phyloP scores from a whole-genome alignment of 2,888 invertebrate genomes.

The Drosophila lacicola region DNA sequence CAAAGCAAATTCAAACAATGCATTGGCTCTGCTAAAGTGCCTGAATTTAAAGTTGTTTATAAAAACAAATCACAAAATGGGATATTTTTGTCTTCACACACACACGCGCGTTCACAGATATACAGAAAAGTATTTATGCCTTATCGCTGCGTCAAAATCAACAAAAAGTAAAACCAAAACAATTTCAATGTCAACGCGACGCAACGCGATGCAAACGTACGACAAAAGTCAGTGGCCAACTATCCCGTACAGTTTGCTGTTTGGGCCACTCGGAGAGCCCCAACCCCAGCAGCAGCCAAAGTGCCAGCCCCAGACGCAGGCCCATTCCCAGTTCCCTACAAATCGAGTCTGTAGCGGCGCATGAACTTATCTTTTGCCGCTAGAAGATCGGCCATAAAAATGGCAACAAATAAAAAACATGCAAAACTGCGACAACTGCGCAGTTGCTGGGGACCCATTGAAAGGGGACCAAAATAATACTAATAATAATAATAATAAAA shows the following conservation, averaged over 20 bases:
- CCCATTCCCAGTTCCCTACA: conserved; percentile 36
- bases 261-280: neutral
- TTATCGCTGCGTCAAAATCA: conserved; percentile 78
- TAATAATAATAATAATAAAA: conserved; percentile 19
- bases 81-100: conserved; percentile 53
- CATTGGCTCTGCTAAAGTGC: conserved; percentile 51
- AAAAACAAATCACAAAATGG: conserved; percentile 71
- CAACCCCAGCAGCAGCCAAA: neutral
- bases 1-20: conserved; percentile 35
- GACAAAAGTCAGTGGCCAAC: conserved; percentile 73
- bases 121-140: conserved; percentile 61
- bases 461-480: conserved; percentile 56
- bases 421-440: conserved; percentile 77
- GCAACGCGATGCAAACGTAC: conserved; percentile 59
- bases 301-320: conserved; percentile 10
- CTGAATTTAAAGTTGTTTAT: conserved; percentile 66
- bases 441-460: conserved; percentile 67
- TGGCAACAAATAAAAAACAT: conserved; percentile 66
- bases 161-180: conserved; percentile 70
- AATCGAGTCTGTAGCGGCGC: conserved; percentile 33
- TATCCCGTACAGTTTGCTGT: conserved; percentile 34
- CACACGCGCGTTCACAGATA: conserved; percentile 15
- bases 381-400: conserved; percentile 68
- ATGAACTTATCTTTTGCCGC: conserved; percentile 64
- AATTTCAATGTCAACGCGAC: conserved; percentile 80